These are phyloP conservation scores for Drosophila nr. fundita DNA, from an alignment of 2,888 invertebrate genomes.

Conservation along the genomic window DNA sequence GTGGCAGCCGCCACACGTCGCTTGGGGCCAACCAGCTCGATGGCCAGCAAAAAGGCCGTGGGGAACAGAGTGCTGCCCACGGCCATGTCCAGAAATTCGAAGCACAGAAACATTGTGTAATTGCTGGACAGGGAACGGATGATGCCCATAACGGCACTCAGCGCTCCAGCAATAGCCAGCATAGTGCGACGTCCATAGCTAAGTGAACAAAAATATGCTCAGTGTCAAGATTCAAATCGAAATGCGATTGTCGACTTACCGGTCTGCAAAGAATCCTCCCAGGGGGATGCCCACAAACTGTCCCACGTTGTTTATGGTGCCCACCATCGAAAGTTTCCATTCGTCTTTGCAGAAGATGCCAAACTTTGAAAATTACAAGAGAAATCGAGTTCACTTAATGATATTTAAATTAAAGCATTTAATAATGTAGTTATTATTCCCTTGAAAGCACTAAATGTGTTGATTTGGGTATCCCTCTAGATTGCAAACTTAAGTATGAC, in stretches of 20 bases:
- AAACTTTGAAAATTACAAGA: constrained; percentile 57
- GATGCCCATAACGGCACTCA: constrained; percentile 89
- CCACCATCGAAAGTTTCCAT: constrained; percentile 90
- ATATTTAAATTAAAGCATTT: not conserved
- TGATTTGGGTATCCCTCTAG: no score
- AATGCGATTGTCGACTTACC: constrained; percentile 72
- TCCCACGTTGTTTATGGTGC: constrained; percentile 90
- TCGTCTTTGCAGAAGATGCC: constrained; percentile 83
- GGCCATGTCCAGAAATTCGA: constrained; percentile 90
- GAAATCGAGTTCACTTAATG: no score
- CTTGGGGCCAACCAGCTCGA: constrained; percentile 91
- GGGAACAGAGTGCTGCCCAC: constrained; percentile 90
- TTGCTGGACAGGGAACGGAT: constrained; percentile 89
- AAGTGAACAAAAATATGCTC: not conserved
- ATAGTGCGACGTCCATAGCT: constrained; percentile 87
- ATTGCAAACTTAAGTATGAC: no score
- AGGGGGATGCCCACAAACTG: constrained; percentile 90
- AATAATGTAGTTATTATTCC: not conserved
- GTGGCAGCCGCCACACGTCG: constrained; percentile 90
- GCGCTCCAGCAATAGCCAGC: constrained; percentile 86
- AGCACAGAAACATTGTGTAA: constrained; percentile 89
- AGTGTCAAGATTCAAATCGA: not conserved
- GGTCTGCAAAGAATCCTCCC: constrained; percentile 88
- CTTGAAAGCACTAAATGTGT: no score
- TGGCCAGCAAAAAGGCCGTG: constrained; percentile 89